Percentiles rank a stretch among this genome's conserved stretches.
Conservation (phyloP, 1,140 invertebrate species). For the Leptinotarsa lineolata region DNA sequence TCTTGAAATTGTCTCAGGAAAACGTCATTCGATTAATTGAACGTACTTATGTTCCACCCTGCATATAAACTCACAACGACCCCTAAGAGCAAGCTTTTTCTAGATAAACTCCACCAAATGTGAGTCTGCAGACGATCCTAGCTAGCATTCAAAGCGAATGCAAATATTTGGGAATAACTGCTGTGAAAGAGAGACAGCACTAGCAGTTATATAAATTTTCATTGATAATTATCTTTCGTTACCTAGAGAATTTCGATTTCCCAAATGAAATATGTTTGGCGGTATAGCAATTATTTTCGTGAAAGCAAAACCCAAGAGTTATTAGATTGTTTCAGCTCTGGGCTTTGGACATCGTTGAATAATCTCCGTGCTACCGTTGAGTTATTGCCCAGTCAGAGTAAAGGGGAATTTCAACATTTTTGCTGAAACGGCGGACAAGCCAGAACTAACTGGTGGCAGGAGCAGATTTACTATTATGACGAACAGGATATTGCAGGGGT, state of each 20-base stretch:
- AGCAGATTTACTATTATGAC: no score
- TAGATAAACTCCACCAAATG: no score
- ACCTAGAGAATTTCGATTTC: background rate
- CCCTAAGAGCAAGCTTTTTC: no score
- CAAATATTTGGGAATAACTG: no score
- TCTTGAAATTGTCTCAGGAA: no score
- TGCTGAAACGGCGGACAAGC: background rate
- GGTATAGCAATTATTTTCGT: background rate
- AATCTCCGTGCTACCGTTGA: background rate
- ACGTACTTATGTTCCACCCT: no score
- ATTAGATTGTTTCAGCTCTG: constrained; percentile 2
- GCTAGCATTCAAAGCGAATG: no score
- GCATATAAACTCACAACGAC: no score
- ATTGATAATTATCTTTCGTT: background rate
- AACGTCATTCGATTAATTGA: no score
- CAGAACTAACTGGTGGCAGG: no score
- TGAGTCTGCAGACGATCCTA: no score
- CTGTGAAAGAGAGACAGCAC: background rate
- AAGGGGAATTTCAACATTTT: background rate
- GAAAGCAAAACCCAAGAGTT: background rate
- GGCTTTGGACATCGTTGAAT: background rate
- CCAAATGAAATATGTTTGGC: background rate
- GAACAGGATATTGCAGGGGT: no score
- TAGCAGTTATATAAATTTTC: background rate
- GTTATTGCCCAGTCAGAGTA: background rate